phyloP scores from a whole-genome alignment of 2,113 vertebrate species.

The Cheirogaleus medius region DNA sequence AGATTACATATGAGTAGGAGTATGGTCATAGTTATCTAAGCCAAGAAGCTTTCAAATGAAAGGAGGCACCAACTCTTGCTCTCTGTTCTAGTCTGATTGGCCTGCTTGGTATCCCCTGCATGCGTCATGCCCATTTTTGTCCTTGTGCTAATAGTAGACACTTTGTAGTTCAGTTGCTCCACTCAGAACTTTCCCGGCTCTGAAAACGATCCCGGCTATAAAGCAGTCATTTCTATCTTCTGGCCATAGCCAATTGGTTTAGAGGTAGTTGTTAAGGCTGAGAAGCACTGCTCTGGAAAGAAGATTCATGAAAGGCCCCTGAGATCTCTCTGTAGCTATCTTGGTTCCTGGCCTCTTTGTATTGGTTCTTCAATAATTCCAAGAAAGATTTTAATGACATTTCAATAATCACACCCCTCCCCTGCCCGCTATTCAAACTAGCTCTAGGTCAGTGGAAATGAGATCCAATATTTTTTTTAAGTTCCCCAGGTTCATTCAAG shows the following conservation, averaged over 20 bases:
- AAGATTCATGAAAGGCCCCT: neutral
- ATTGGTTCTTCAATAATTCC: slow-evolving; percentile 9
- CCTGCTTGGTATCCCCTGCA: neutral
- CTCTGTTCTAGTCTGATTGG: neutral
- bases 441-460: neutral
- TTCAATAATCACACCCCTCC: neutral
- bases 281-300: neutral
- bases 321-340: neutral
- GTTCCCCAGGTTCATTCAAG: neutral
- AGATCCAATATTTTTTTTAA: neutral
- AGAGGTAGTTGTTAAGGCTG: neutral
- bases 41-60: neutral
- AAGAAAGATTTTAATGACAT: slow-evolving; percentile 1
- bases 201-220: neutral
- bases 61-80: neutral
- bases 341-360: neutral
- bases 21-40: neutral
- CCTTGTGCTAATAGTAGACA: neutral
- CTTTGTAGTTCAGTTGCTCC: neutral
- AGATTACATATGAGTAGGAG: neutral
- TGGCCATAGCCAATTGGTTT: neutral
- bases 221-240: neutral
- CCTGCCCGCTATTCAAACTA: neutral
- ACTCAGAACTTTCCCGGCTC: neutral
- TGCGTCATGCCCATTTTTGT: neutral